These are phyloP conservation scores for Rhizomys pruinosus DNA, from an alignment of 2,113 vertebrate species.

Conservation along the genomic window DNA sequence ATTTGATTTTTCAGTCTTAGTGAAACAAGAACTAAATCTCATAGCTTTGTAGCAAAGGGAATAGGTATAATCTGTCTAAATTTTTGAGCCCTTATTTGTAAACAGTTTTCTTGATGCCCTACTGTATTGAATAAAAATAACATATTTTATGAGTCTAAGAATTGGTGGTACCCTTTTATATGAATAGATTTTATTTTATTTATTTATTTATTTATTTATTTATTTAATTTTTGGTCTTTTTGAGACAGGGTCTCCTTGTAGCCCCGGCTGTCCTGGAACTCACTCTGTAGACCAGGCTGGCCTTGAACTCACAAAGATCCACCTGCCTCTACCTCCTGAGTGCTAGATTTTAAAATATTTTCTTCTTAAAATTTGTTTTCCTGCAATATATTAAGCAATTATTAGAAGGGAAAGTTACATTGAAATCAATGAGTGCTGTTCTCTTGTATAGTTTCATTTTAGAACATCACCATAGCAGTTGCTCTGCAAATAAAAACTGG, in stretches of 20 bases:
- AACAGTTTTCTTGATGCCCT: not conserved
- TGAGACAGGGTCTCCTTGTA: no score
- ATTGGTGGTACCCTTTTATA: not conserved
- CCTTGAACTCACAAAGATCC: no score
- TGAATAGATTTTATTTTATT: no score
- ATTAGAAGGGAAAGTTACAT: not conserved
- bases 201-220: no score
- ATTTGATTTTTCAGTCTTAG: not conserved
- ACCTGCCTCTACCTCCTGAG: no score
- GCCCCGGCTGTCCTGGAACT: no score
- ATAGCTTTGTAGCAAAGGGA: not conserved
- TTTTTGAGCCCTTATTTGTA: not conserved
- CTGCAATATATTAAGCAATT: constrained; percentile 1
- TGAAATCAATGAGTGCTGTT: not conserved
- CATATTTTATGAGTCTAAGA: not conserved
- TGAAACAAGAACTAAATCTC: not conserved
- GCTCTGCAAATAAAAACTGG: not conserved
- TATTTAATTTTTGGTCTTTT: no score
- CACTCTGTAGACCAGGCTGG: no score
- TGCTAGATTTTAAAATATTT: constrained; percentile 8
- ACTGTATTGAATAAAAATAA: not conserved
- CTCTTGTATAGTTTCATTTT: not conserved
- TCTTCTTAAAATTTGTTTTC: not conserved
- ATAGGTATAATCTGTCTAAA: not conserved
- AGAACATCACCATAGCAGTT: not conserved